phyloP scores from a whole-genome alignment of 2,888 invertebrate genomes.

The Rhogogaster chlorosoma region DNA sequence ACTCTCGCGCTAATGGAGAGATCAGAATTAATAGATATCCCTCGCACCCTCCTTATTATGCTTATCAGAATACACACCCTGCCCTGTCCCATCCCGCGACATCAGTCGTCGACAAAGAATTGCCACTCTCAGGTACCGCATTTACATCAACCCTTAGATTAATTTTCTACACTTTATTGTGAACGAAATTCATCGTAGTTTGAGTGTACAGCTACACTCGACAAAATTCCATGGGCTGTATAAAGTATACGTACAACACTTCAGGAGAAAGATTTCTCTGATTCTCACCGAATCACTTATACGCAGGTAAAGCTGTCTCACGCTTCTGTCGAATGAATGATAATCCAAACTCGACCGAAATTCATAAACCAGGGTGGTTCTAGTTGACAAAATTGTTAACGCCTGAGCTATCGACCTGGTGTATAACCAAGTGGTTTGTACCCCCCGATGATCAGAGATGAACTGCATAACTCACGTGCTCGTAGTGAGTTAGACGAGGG shows the following conservation, averaged over 20 bases:
- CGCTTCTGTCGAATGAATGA: not conserved
- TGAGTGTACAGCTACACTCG: not conserved
- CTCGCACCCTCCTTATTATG: conserved; percentile 30
- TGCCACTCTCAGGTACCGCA: conserved; percentile 30
- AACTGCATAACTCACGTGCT: conserved; percentile 35
- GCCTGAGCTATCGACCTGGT: conserved; percentile 28
- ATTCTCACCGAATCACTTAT: not conserved
- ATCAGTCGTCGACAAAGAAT: conserved; percentile 7
- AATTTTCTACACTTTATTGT: conserved; percentile 9
- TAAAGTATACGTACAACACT: not conserved
- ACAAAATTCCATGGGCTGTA: not conserved
- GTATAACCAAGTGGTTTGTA: conserved; percentile 24
- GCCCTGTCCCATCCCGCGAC: not conserved
- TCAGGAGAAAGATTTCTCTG: not conserved
- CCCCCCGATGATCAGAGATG: conserved; percentile 17
- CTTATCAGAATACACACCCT: not conserved
- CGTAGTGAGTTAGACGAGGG: not conserved
- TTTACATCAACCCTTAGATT: conserved; percentile 13
- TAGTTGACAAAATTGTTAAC: conserved; percentile 31
- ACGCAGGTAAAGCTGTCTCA: not conserved
- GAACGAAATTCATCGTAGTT: not conserved
- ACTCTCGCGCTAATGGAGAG: conserved; percentile 49
- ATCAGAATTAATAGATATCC: conserved; percentile 53
- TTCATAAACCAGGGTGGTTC: conserved; percentile 2
- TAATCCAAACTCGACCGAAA: not conserved